phyloP scores from a whole-genome alignment of 2,888 invertebrate genomes.

The Ectemnius continuus region DNA sequence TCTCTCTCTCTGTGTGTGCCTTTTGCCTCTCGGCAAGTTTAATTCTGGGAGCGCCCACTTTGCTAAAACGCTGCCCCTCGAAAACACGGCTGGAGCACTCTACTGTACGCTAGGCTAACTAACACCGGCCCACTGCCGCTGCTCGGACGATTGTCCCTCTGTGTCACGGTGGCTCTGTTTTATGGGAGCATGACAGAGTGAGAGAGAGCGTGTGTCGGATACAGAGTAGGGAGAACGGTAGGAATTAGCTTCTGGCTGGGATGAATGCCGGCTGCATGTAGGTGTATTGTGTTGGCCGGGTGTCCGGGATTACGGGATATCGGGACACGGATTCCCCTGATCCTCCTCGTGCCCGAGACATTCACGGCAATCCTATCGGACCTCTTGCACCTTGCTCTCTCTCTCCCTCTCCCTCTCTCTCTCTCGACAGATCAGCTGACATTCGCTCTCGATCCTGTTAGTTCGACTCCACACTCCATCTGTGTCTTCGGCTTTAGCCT shows the following conservation, averaged over 20 bases:
- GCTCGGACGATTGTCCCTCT: too few relatives aligned
- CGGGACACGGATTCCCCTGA: conserved; percentile 46
- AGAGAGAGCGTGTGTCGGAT: neutral
- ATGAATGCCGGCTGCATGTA: conserved; percentile 2
- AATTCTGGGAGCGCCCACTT: too few relatives aligned
- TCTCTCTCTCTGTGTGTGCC: too few relatives aligned
- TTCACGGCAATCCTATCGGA: conserved; percentile 43
- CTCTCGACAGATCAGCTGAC: conserved; percentile 6
- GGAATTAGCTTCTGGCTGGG: neutral
- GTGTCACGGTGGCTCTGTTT: too few relatives aligned
- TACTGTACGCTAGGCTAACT: too few relatives aligned
- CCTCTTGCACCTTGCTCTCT: conserved; percentile 31
- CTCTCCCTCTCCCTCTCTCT: conserved; percentile 32
- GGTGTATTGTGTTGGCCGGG: conserved; percentile 10
- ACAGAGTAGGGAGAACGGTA: neutral
- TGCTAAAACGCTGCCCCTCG: neutral
- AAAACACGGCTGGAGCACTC: conserved; percentile 8
- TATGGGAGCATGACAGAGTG: neutral
- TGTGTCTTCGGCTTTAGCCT: too few relatives aligned
- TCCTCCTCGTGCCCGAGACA: conserved; percentile 46
- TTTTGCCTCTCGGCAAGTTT: too few relatives aligned
- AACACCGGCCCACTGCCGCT: too few relatives aligned
- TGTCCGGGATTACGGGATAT: conserved; percentile 39
- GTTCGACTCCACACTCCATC: neutral
- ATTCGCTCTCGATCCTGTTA: conserved; percentile 4